phyloP scores from a whole-genome alignment of 1,140 invertebrate genomes.

The Scaptomyza pallida region DNA sequence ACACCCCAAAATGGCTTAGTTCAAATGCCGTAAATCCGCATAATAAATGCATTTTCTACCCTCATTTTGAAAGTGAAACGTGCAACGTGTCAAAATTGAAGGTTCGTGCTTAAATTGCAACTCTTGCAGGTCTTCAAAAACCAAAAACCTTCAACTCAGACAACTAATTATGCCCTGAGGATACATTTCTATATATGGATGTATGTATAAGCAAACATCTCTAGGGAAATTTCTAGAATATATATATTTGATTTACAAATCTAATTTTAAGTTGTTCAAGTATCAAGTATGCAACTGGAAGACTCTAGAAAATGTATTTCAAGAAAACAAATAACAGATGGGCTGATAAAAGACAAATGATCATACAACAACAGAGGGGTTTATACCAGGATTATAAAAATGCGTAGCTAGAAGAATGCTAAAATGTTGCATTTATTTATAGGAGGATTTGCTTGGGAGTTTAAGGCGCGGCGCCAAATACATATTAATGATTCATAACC shows the following conservation, averaged over 20 bases:
- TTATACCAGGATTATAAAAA: background rate
- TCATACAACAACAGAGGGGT: too few relatives aligned
- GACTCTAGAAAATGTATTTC: background rate
- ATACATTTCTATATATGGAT: too few relatives aligned
- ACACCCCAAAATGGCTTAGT: conserved; percentile 1
- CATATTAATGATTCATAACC: conserved; percentile 9
- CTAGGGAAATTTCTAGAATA: background rate
- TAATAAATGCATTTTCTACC: background rate
- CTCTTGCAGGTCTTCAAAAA: too few relatives aligned
- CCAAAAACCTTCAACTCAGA: background rate
- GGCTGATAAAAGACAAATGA: background rate
- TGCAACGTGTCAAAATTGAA: background rate
- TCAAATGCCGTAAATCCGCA: background rate
- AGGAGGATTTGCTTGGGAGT: background rate
- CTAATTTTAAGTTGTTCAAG: background rate
- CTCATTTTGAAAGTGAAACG: background rate
- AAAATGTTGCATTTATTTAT: background rate
- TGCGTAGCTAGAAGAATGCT: background rate
- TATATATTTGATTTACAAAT: background rate
- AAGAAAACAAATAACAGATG: background rate
- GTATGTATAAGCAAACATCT: background rate
- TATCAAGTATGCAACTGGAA: background rate
- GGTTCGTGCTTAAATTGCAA: background rate
- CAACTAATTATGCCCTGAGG: background rate
- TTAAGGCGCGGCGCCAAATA: background rate